These are phyloP conservation scores for Pasiphila rectangulata DNA, from an alignment of 2,888 invertebrate genomes.

Conservation along the genomic window DNA sequence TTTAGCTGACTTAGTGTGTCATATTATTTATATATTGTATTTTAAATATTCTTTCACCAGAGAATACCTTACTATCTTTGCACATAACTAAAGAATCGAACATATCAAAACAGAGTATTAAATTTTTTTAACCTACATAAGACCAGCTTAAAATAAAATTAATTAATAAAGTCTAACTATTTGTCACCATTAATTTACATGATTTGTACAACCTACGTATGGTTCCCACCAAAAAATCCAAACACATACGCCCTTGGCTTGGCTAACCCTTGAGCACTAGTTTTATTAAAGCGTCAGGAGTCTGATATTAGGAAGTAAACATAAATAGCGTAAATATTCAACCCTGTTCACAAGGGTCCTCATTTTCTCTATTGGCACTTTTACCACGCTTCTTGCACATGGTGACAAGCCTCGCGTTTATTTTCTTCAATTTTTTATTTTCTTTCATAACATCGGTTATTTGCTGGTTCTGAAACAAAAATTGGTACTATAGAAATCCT, in stretches of 20 bases:
- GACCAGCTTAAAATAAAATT: constrained; percentile 4
- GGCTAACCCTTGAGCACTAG: no score
- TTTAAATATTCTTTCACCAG: no score
- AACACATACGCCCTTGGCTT: not conserved
- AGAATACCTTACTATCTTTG: no score
- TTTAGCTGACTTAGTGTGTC: no score
- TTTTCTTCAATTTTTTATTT: constrained; percentile 73
- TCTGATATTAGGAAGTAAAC: no score
- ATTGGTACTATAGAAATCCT: constrained; percentile 22
- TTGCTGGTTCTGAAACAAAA: constrained; percentile 68
- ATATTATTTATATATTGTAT: no score
- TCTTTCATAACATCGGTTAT: constrained; percentile 70
- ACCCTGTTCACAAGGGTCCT: constrained; percentile 50
- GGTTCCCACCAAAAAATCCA: not conserved
- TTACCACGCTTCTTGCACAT: constrained; percentile 72
- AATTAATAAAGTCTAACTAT: not conserved
- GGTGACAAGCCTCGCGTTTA: constrained; percentile 65
- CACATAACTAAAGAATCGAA: not conserved
- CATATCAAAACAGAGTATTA: not conserved
- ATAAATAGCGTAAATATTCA: constrained; percentile 24
- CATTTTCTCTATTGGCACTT: constrained; percentile 57
- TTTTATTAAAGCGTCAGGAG: no score
- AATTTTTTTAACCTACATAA: not conserved
- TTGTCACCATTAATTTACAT: constrained; percentile 2
- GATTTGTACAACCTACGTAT: not conserved